Conservation (phyloP, 2,888 invertebrate genomes). For the Lasioglossum lativentre region DNA sequence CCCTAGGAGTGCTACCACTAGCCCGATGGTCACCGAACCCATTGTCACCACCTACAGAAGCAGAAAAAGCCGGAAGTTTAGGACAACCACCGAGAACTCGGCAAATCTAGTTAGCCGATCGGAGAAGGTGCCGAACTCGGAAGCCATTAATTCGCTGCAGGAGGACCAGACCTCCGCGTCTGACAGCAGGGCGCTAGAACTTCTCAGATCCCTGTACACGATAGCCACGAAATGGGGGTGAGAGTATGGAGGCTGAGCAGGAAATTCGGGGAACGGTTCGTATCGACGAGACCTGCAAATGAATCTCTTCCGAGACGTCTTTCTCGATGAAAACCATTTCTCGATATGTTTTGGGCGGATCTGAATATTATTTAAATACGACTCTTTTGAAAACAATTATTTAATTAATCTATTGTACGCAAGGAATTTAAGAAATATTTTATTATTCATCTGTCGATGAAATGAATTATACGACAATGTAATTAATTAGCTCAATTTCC, state of each 20-base stretch:
- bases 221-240: slow-evolving; percentile 93
- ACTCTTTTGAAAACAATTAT: not conserved
- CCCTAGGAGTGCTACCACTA: slow-evolving; percentile 58
- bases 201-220: slow-evolving; percentile 93
- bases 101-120: slow-evolving; percentile 76
- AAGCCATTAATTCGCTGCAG: slow-evolving; percentile 78
- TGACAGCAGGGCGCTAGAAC: slow-evolving; percentile 92
- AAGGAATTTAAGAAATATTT: not conserved
- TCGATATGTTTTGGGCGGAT: not conserved
- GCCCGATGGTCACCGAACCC: slow-evolving; percentile 70
- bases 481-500: no score
- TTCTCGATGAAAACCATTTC: not conserved
- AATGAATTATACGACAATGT: no score
- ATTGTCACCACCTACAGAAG: slow-evolving; percentile 78
- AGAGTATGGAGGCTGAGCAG: slow-evolving; percentile 55
- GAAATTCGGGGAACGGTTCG: slow-evolving; percentile 17
- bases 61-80: slow-evolving; percentile 78
- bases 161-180: slow-evolving; percentile 85
- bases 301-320: slow-evolving; percentile 15
- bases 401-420: not conserved
- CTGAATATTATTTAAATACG: not conserved
- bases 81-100: slow-evolving; percentile 78
- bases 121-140: slow-evolving; percentile 80
- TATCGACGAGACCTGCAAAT: slow-evolving; percentile 18
- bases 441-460: not conserved